Base-by-base conservation (phyloP, 1,140 invertebrate genomes). In the Meloidogyne hapla region DNA sequence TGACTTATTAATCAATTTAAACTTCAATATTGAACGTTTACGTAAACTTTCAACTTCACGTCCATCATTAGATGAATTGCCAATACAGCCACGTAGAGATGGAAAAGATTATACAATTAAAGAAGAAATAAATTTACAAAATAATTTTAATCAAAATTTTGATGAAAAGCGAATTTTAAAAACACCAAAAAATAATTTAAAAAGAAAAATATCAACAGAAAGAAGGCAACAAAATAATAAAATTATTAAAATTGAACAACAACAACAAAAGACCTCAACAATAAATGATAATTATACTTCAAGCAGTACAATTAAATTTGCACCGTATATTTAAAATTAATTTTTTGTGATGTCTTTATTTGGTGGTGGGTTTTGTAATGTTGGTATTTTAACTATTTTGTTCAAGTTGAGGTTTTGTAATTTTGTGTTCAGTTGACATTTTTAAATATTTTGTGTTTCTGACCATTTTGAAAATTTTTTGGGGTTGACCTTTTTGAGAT, bases 21-120 rank as follows among this genome's bases (percentile, higher is more conserved):
- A 73, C 10, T 73, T 73, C 9, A 64, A 73, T 40, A 64, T 73
- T 38, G 71, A 73, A 64, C 71, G 71, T 25, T 33, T 73, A 33
- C 71, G 71, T 40, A 73, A 64, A 73, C 56, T 23, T 6, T 56
- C 71, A 23, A 28, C 38, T n/a, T 23, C 15, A 0, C 61, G 56
- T 33, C 71, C 71, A 3, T 42, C 23, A 15, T 73, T 42, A n/a
- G 71, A 33, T 64, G 71, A 73, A 73, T 63, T 73, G 25, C 71
- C 71, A 56, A 73, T 73, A 38, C 23, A 13, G 48, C 71, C 71
- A 64, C 26, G 71, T 63, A 42, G 56, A 25, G 71, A 73, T 38
- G 56, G 71, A 64, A 63, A 61, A 21, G 56, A 73, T n/a, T n/a
- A n/a, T n/a, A n/a, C n/a, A n/a, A n/a, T 48, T 18, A 4, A n/a